phyloP scores from a whole-genome alignment of 2,113 vertebrate genomes.

The Toxotes jaculatrix region DNA sequence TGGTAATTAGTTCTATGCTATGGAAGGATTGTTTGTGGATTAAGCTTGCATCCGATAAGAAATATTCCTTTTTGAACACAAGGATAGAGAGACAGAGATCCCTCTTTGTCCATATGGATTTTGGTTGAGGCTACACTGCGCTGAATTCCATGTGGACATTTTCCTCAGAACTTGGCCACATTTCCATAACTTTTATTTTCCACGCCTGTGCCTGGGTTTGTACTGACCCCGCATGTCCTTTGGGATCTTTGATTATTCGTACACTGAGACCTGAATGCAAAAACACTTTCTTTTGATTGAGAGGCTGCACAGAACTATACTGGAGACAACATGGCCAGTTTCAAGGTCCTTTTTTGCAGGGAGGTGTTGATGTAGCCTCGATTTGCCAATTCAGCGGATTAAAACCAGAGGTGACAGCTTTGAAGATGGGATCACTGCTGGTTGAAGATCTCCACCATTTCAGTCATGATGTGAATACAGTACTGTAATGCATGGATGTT shows the following conservation, averaged over 20 bases:
- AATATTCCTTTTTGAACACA: slow-evolving; percentile 32
- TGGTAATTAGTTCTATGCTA: slow-evolving; percentile 31
- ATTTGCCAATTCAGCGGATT: slow-evolving; percentile 54
- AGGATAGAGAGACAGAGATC: slow-evolving; percentile 35
- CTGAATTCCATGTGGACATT: slow-evolving; percentile 68
- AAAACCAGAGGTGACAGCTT: slow-evolving; percentile 60
- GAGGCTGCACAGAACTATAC: slow-evolving; percentile 49
- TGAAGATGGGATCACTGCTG: slow-evolving; percentile 50
- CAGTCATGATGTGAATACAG: slow-evolving; percentile 49
- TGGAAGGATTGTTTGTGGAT: slow-evolving; percentile 36
- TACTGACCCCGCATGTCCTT: slow-evolving; percentile 70
- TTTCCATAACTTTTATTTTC: slow-evolving; percentile 82
- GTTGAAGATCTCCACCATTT: slow-evolving; percentile 57
- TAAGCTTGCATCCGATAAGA: slow-evolving; percentile 38
- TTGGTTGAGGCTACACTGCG: slow-evolving; percentile 14
- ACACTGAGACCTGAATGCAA: slow-evolving; percentile 74
- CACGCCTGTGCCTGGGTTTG: slow-evolving; percentile 57
- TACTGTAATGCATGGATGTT: slow-evolving; percentile 15
- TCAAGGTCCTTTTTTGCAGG: slow-evolving; percentile 68
- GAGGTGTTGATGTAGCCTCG: slow-evolving; percentile 57
- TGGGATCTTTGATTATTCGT: slow-evolving; percentile 78
- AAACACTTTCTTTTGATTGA: slow-evolving; percentile 76
- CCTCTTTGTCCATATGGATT: slow-evolving; percentile 53
- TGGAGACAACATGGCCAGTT: slow-evolving; percentile 49
- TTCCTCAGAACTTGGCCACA: slow-evolving; percentile 68